Conservation (phyloP, 2,113 vertebrate species). For the Galemys pyrenaicus region DNA sequence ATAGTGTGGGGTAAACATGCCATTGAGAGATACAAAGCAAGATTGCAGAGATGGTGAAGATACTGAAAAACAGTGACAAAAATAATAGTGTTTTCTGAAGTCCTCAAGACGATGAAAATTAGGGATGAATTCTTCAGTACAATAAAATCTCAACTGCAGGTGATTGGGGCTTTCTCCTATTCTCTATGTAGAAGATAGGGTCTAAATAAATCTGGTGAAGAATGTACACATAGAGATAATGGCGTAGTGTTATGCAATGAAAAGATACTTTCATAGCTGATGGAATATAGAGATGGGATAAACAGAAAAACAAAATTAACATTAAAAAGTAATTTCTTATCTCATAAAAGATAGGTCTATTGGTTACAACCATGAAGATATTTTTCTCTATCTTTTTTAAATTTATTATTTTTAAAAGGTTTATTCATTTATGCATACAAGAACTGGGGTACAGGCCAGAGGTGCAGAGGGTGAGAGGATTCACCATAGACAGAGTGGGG, state of each 20-base stretch:
- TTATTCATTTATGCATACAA: too few species aligned
- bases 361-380: background rate
- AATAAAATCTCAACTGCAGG: background rate
- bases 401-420: too few species aligned
- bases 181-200: background rate
- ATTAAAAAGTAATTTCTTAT: slow-evolving; percentile 7
- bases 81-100: background rate
- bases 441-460: too few species aligned
- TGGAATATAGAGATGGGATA: background rate
- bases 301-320: background rate
- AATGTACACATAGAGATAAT: background rate
- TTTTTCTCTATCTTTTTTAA: background rate
- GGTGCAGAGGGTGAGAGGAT: too few species aligned
- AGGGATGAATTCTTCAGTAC: background rate
- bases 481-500: too few species aligned
- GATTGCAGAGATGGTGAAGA: background rate
- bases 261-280: background rate
- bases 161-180: background rate
- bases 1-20: background rate
- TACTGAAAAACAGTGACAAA: background rate
- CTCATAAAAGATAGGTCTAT: background rate
- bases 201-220: background rate
- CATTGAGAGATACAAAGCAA: background rate
- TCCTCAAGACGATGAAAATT: background rate
- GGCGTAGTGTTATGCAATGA: background rate